A percentile compares a stretch with the other conserved stretches of the same genome.
These are phyloP conservation scores for Hemicordylus capensis DNA, from an alignment of 2,113 vertebrate species.

Conservation along the genomic window DNA sequence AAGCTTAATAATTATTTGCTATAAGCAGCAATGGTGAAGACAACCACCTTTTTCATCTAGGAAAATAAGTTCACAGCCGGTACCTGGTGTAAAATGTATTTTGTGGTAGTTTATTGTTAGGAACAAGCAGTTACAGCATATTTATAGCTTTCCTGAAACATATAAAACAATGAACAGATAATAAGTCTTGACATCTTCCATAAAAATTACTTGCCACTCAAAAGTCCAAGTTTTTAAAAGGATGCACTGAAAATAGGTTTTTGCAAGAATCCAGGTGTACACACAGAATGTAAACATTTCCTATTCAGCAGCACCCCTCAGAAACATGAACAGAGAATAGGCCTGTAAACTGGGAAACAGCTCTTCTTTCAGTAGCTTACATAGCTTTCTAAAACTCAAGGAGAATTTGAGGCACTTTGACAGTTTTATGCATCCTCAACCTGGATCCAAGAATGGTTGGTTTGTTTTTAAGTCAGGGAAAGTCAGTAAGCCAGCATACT, in stretches of 20 bases:
- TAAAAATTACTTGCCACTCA: neutral
- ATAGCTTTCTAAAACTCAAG: neutral
- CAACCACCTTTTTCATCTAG: neutral
- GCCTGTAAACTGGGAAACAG: neutral
- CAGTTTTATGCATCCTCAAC: neutral
- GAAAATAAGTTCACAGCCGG: neutral
- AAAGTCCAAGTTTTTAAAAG: neutral
- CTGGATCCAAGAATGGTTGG: neutral
- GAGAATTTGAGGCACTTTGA: neutral
- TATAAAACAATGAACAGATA: neutral
- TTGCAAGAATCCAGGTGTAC: neutral
- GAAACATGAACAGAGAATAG: neutral
- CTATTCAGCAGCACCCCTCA: neutral
- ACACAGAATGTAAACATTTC: neutral
- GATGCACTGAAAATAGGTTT: neutral
- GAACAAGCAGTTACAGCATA: neutral
- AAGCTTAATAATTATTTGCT: neutral
- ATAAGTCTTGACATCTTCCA: neutral
- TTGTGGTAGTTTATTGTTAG: neutral
- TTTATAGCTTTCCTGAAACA: neutral
- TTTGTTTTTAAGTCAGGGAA: neutral
- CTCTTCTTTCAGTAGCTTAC: neutral
- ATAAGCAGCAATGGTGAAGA: neutral
- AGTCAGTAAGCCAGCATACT: neutral
- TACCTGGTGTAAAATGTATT: neutral